Evolutionary conservation across 2,113 vertebrate species (phyloP).

Genomic region (Crotalus horridus): DNA sequence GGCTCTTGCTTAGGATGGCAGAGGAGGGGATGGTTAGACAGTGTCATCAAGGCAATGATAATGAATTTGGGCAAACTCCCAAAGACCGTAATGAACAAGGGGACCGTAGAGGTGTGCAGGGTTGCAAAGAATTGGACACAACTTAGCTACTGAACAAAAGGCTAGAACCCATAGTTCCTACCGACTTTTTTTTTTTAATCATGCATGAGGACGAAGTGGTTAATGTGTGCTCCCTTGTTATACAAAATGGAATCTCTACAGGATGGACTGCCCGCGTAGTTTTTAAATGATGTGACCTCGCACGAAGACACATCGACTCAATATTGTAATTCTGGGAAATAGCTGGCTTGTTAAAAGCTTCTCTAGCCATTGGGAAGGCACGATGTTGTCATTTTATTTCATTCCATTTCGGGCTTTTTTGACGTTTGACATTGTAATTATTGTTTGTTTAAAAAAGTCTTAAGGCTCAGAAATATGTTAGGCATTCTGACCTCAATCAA

Average conservation of each 20-base stretch:
- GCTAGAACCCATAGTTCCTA: not conserved
- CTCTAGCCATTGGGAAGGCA: not conserved
- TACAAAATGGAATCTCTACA: not conserved
- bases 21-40: no score
- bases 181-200: no score
- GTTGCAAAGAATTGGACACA: no score
- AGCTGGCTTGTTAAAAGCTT: not conserved
- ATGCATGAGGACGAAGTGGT: not conserved
- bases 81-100: no score
- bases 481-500: not conserved
- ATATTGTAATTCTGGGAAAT: not conserved
- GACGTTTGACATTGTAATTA: not conserved
- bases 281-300: conserved; percentile 13
- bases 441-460: not conserved
- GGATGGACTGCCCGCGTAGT: not conserved
- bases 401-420: not conserved
- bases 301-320: not conserved
- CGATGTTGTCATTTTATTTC: not conserved
- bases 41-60: no score
- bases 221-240: not conserved
- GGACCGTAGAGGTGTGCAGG: no score
- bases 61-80: no score
- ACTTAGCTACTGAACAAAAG: no score
- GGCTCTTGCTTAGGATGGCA: no score
- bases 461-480: not conserved